A percentile compares a stretch with the other conserved stretches of the same genome.
These are phyloP conservation scores for Sebastes fasciatus DNA, from an alignment of 2,113 vertebrate species.

Conservation along the genomic window DNA sequence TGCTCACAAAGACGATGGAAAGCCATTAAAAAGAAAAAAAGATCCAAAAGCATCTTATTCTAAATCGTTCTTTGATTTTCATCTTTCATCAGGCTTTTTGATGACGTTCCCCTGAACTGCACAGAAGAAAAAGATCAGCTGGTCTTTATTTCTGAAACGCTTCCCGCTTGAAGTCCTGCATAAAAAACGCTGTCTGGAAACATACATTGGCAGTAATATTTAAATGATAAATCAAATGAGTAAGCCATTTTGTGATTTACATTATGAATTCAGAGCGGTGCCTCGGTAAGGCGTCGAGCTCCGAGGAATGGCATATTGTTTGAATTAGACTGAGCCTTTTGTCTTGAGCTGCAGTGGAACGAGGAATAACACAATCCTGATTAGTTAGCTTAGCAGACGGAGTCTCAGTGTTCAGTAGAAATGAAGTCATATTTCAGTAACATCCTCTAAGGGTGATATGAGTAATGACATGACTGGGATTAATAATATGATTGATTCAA, in stretches of 20 bases:
- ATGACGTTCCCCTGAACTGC: conserved; percentile 34
- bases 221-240: conserved; percentile 66
- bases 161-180: conserved; percentile 21
- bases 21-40: conserved; percentile 40
- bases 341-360: conserved; percentile 44
- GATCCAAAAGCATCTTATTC: conserved; percentile 25
- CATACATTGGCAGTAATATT: conserved; percentile 39
- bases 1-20: conserved; percentile 32
- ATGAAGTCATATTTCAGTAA: conserved; percentile 65
- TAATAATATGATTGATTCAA: conserved; percentile 40
- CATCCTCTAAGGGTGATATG: conserved; percentile 35
- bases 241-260: conserved; percentile 53
- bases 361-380: conserved; percentile 52
- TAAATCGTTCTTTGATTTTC: conserved; percentile 56
- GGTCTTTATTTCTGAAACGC: conserved; percentile 28
- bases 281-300: conserved; percentile 33
- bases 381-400: conserved; percentile 53
- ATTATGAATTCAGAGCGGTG: conserved; percentile 48
- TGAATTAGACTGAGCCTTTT: conserved; percentile 63
- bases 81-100: conserved; percentile 45
- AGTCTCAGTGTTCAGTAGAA: conserved; percentile 25
- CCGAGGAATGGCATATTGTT: conserved; percentile 51
- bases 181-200: conserved; percentile 52
- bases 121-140: conserved; percentile 45
- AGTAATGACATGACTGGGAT: conserved; percentile 33